These are phyloP conservation scores for Cinclus mexicanus DNA, from an alignment of 2,113 vertebrate genomes.

Conservation along the genomic window DNA sequence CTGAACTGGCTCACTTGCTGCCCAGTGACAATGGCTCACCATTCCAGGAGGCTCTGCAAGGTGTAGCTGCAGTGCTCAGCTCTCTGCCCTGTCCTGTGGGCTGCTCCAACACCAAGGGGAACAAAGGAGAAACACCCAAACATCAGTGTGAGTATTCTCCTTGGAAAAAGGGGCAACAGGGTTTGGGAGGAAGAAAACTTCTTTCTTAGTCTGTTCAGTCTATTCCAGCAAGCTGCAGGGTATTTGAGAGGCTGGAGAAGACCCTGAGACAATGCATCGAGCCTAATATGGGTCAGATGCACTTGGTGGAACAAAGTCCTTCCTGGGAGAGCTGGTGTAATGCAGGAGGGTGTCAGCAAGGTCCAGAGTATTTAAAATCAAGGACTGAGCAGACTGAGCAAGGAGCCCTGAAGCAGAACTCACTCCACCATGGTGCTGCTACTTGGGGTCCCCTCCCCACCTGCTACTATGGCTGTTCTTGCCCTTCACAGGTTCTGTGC, in stretches of 20 bases:
- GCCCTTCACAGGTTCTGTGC: neutral
- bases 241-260: neutral
- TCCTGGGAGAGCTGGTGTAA: neutral
- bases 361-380: neutral
- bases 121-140: neutral
- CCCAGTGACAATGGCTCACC: neutral
- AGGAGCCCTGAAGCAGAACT: neutral
- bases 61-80: neutral
- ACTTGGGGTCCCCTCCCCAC: neutral
- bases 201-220: neutral
- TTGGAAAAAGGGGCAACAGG: neutral
- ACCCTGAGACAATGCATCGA: neutral
- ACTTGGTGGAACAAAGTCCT: rapidly evolving
- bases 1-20: rapidly evolving
- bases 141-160: rapidly evolving
- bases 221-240: neutral
- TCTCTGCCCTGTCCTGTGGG: neutral
- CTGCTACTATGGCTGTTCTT: rapidly evolving
- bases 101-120: neutral
- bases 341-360: neutral
- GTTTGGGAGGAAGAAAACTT: neutral
- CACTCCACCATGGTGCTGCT: neutral
- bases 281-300: neutral
- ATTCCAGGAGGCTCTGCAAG: neutral
- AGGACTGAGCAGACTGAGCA: neutral